Base-by-base conservation (phyloP, 2,888 invertebrate genomes). In the Tipula unca region DNA sequence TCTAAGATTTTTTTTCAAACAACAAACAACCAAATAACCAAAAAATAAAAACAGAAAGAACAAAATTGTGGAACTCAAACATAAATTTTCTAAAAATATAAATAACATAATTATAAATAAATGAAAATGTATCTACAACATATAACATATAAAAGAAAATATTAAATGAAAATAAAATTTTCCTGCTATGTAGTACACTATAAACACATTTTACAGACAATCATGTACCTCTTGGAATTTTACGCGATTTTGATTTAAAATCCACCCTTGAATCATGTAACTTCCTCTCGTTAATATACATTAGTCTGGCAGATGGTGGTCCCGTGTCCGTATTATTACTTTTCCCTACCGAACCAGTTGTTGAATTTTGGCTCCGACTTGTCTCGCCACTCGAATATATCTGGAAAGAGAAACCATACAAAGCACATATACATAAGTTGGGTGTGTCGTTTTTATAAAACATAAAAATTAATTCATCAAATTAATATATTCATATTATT, bases 201-300 rank as follows among this genome's bases (percentile, higher is more conserved):
- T 48, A 48, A 17, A 69, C 69, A 83, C 29, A 69, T 20, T 25
- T 69, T 69, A 69, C 13, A 85, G 35, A 84, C 29, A n/a, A 29
- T 42, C 85, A 42, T 3, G 85, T 88, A 91, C 90, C 90, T 90
- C 91, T 91, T 69, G 90, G 88, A 39, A 90, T 86, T 88, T 91
- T 91, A 39, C 91, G 88, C 35, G 90, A 90, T 85, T 90, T 88
- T 29, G 90, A 89, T 87, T 90, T 90, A 85, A 90, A 91, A 86
- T 91, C 90, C 86, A 90, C 89, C 35, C 90, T 89, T 13, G 87
- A 83, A 69, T 91, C 90, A 86, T 90, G 91, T 42, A 89, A 89
- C 87, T 90, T 89, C 36, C 90, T 88, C 86, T 91, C 90, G 86
- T 91, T 91, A n/a, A 91, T 89, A 86, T 91, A 91, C 48, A 90